Base-by-base conservation (phyloP, 1,140 invertebrate genomes). In the Cepaea nemoralis region DNA sequence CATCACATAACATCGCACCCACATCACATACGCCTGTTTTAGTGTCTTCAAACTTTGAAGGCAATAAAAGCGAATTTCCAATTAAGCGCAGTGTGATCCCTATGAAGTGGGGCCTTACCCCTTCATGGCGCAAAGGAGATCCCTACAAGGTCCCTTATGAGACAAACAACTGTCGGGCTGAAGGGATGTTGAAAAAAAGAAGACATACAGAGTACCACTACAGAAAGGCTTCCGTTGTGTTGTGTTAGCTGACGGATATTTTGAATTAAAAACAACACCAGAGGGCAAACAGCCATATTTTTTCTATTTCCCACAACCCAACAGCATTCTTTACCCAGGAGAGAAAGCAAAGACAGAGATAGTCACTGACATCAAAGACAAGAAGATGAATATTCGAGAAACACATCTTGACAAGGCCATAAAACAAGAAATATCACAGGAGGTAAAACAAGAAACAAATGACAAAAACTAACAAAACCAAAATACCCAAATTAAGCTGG, bases 151-250 rank as follows among this genome's bases (percentile, higher is more conserved):
- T 95, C 84, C 93, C 93, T 39, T 91, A 95, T 27, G 94, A 94
- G 37, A 96, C 95, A n/a, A 96, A 95, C 86, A 97, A 97, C 87
- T 95, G 95, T 83, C 92, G 96, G 1, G 86, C 95, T 63, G 96
- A 97, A 91, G 93, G 92, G 86, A 91, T 95, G 83, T 87, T 93
- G 78, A 90, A 92, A 59, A 96, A 95, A 67, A n/a, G n/a, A 94
- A 94, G 83, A 91, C 95, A 0, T 97, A 94, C 87, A 93, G 92
- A 39, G 90, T 92, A 22, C 93, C 94, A 19, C 92, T 96, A 37
- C 91, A 91, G 73, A 93, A 94, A 83, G 95, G 95, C 42, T 93
- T 94, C 75, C 93, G 96, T 85, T 97, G 96, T 92, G 93, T 96
- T 31, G 92, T 97, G 24, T 85, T 97, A 35, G 94, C 93, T 83